phyloP scores from a whole-genome alignment of 2,888 invertebrate genomes.

The Troides oblongomaculatus region DNA sequence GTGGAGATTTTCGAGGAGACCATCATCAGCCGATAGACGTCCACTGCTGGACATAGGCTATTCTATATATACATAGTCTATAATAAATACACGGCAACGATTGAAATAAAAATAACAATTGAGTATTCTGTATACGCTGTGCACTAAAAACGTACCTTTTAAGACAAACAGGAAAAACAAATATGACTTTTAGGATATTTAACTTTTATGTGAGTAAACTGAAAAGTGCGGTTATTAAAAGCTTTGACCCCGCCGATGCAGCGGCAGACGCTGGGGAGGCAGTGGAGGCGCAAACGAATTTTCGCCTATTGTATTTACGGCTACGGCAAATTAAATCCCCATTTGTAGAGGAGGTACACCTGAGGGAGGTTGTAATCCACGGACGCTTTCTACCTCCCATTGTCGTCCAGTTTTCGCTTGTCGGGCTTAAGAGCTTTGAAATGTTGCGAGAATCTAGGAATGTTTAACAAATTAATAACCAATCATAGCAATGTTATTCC shows the following conservation, averaged over 20 bases:
- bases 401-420: conserved; percentile 58
- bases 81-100: no score
- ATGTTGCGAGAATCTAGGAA: conserved; percentile 46
- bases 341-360: conserved; percentile 60
- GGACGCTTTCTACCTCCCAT: conserved; percentile 55
- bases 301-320: conserved; percentile 66
- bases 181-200: conserved; percentile 3
- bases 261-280: conserved; percentile 40
- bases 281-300: conserved; percentile 54
- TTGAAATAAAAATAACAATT: background rate
- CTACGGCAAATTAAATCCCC: conserved; percentile 73
- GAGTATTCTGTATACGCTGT: background rate
- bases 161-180: background rate
- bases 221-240: conserved; percentile 32
- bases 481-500: conserved; percentile 43
- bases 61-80: no score
- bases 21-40: no score
- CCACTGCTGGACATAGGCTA: no score
- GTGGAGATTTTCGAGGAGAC: no score
- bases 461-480: conserved; percentile 71
- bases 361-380: conserved; percentile 64
- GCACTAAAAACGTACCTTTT: background rate
- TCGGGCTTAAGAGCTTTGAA: conserved; percentile 63
- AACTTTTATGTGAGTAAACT: conserved; percentile 15
- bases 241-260: conserved; percentile 38